Conservation (phyloP, 2,888 invertebrate species). For the Mellilla xanthometata region DNA sequence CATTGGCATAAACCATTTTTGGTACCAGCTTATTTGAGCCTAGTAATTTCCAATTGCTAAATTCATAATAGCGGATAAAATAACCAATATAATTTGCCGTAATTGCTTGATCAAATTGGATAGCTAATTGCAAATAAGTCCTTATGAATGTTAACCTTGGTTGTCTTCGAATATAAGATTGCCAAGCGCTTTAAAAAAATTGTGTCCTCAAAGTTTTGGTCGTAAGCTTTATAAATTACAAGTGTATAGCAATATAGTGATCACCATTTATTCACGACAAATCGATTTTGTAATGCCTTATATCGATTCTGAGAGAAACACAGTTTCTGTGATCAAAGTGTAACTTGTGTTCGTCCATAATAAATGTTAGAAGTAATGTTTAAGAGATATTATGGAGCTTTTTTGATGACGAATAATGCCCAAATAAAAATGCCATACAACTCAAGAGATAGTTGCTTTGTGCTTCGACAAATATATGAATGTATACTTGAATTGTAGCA, state of each 20-base stretch:
- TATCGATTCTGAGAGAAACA: constrained; percentile 29
- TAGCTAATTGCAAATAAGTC: constrained; percentile 7
- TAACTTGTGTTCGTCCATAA: constrained; percentile 28
- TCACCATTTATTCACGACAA: constrained; percentile 58
- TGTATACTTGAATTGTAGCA: no score
- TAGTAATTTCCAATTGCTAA: not conserved
- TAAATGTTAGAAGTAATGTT: constrained; percentile 11
- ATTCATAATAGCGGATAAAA: not conserved
- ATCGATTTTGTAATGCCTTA: constrained; percentile 38
- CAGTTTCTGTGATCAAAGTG: constrained; percentile 32
- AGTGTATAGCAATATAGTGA: constrained; percentile 52
- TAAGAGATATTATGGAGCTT: no score
- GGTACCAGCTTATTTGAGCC: not conserved
- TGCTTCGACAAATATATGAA: no score
- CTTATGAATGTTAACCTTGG: constrained; percentile 1
- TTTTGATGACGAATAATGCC: no score
- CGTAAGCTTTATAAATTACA: constrained; percentile 20
- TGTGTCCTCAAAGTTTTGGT: not conserved
- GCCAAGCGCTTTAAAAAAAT: not conserved
- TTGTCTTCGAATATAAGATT: not conserved
- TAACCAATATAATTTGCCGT: constrained; percentile 1
- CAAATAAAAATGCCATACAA: no score
- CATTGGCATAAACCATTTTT: no score
- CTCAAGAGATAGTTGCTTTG: no score
- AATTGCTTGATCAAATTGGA: constrained; percentile 5